phyloP scores from a whole-genome alignment of 2,797 vertebrate genomes.

The Pseudochromis fuscus region DNA sequence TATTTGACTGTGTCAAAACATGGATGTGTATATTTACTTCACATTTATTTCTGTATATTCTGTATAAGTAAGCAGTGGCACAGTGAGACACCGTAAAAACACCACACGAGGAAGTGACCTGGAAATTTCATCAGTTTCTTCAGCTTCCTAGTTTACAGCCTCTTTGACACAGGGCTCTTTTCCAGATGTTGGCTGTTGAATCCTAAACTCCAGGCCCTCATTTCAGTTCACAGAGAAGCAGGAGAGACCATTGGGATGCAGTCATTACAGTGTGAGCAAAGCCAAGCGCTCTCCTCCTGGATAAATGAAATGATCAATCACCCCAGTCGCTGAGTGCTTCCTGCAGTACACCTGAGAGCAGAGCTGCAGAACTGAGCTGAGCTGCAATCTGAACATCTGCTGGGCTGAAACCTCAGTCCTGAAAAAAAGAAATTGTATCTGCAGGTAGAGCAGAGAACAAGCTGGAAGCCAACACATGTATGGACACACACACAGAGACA shows the following conservation, averaged over 20 bases:
- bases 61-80: conserved; percentile 14
- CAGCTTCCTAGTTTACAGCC: conserved; percentile 39
- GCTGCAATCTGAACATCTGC: conserved; percentile 42
- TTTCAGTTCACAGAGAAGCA: conserved; percentile 11
- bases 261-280: conserved; percentile 55
- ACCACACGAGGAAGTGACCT: conserved; percentile 50
- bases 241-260: not conserved
- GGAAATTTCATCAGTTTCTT: conserved; percentile 63
- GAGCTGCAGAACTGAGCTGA: conserved; percentile 10
- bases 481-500: not conserved
- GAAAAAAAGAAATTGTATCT: not conserved
- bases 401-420: conserved; percentile 1
- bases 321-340: conserved; percentile 41
- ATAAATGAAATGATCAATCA: conserved; percentile 74
- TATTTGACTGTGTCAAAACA: conserved; percentile 15
- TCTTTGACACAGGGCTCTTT: conserved; percentile 56
- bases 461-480: no score
- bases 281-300: conserved; percentile 23
- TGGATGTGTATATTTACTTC: not conserved
- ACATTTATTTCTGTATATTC: conserved; percentile 2
- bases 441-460: not conserved
- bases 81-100: conserved; percentile 20
- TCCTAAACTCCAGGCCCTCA: conserved; percentile 13
- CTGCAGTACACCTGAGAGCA: conserved; percentile 56
- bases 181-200: conserved; percentile 63